phyloP scores from a whole-genome alignment of 2,797 vertebrate genomes.

The Hephaestus fuliginosus region DNA sequence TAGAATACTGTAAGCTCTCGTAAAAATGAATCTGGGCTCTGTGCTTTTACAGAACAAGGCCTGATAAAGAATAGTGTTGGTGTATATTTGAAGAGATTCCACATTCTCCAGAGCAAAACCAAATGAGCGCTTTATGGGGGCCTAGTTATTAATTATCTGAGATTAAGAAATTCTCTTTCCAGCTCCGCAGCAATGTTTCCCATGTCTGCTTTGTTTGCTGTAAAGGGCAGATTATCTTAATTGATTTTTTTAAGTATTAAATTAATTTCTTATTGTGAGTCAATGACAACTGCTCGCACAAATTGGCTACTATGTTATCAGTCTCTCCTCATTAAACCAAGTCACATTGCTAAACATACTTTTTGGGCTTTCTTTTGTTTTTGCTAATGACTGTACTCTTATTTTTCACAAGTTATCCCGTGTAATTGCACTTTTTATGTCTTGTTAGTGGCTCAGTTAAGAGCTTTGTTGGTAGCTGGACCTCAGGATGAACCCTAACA shows the following conservation, averaged over 20 bases:
- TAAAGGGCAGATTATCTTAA: conserved; percentile 82
- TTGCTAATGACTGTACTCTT: conserved; percentile 16
- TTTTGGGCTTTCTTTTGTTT: conserved; percentile 46
- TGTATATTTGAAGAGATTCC: conserved; percentile 74
- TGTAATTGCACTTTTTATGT: not conserved
- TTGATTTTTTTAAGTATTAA: conserved; percentile 82
- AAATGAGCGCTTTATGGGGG: conserved; percentile 73
- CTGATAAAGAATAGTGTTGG: conserved; percentile 76
- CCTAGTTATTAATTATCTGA: conserved; percentile 83
- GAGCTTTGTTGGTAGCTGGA: not conserved
- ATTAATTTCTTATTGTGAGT: conserved; percentile 79
- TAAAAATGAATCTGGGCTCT: conserved; percentile 76
- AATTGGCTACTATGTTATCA: conserved; percentile 61
- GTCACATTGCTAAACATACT: conserved; percentile 43
- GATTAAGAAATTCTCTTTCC: conserved; percentile 79
- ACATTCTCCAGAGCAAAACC: conserved; percentile 70
- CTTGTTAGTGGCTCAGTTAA: conserved; percentile 13
- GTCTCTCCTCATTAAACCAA: conserved; percentile 49
- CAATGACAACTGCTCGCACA: conserved; percentile 67
- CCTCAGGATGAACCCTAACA: conserved; percentile 13
- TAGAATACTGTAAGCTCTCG: conserved; percentile 81
- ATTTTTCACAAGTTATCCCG: not conserved
- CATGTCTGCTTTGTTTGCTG: conserved; percentile 75
- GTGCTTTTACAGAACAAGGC: conserved; percentile 75
- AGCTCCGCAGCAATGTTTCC: conserved; percentile 62